phyloP scores from a whole-genome alignment of 2,888 invertebrate species.

The Chironomus riparius region DNA sequence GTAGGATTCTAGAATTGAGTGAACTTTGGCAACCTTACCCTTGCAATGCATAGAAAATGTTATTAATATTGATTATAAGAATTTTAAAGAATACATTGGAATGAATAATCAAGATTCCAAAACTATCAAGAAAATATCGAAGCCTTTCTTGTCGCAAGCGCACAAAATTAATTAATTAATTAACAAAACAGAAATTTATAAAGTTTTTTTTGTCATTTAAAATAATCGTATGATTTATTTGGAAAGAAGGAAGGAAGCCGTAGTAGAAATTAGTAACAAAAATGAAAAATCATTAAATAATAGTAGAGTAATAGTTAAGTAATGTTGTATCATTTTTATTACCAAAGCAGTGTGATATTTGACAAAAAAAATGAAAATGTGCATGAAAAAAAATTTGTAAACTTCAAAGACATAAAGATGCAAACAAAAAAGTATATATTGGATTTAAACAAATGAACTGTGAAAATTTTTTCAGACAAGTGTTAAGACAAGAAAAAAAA shows the following conservation, averaged over 20 bases:
- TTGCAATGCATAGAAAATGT: too few species aligned
- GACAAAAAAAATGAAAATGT: constrained; percentile 7
- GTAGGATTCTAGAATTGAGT: too few species aligned
- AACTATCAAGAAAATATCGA: too few species aligned
- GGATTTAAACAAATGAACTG: neutral
- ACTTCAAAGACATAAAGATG: neutral
- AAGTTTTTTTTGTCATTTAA: neutral
- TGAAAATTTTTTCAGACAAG: neutral
- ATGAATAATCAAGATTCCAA: too few species aligned
- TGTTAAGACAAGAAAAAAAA: neutral
- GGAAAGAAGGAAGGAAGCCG: neutral
- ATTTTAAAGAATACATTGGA: too few species aligned
- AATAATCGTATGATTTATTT: neutral
- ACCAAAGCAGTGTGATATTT: constrained; percentile 19
- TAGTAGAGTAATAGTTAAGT: neutral
- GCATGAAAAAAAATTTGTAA: neutral
- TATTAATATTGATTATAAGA: too few species aligned
- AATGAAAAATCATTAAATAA: neutral
- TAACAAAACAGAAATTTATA: neutral
- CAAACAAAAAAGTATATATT: neutral
- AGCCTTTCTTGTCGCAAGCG: neutral
- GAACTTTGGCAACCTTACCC: too few species aligned
- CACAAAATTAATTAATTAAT: neutral
- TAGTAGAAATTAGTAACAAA: neutral
- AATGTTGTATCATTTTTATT: constrained; percentile 9